Evolutionary conservation across 2,888 invertebrate genomes (phyloP).

Genomic region (Amphimallon solstitiale): DNA sequence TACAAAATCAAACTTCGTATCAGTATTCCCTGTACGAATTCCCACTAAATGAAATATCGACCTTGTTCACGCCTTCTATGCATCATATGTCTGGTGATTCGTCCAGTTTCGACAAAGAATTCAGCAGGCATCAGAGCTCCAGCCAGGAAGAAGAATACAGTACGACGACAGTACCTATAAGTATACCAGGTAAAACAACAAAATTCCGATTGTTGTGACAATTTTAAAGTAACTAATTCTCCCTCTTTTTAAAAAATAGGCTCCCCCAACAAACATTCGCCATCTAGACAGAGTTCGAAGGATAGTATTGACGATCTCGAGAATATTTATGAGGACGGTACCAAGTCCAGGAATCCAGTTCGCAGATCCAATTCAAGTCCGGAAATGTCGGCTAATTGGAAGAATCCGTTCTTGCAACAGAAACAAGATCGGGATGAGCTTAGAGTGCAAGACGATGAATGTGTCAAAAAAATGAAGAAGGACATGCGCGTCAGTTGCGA

Average conservation of each 20-base stretch:
- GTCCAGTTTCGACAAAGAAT: constrained; percentile 35
- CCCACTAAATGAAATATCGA: constrained; percentile 78
- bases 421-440: constrained; percentile 48
- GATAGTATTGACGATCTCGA: constrained; percentile 67
- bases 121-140: constrained; percentile 36
- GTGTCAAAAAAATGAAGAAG: constrained; percentile 73
- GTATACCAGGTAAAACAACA: constrained; percentile 66
- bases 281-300: constrained; percentile 67
- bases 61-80: constrained; percentile 74
- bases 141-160: constrained; percentile 45
- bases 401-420: constrained; percentile 70
- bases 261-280: constrained; percentile 57
- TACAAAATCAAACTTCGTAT: constrained; percentile 83
- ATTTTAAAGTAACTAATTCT: constrained; percentile 5
- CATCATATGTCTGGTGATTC: constrained; percentile 47
- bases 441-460: constrained; percentile 54
- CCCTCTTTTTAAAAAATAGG: constrained; percentile 40
- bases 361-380: constrained; percentile 91
- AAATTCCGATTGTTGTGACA: background rate
- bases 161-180: constrained; percentile 69
- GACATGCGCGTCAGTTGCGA: constrained; percentile 89
- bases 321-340: constrained; percentile 54
- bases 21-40: constrained; percentile 67
- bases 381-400: constrained; percentile 91
- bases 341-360: constrained; percentile 81